Conservation (phyloP, 2,797 vertebrate species). For the Paratrypauchen microcephalus region DNA sequence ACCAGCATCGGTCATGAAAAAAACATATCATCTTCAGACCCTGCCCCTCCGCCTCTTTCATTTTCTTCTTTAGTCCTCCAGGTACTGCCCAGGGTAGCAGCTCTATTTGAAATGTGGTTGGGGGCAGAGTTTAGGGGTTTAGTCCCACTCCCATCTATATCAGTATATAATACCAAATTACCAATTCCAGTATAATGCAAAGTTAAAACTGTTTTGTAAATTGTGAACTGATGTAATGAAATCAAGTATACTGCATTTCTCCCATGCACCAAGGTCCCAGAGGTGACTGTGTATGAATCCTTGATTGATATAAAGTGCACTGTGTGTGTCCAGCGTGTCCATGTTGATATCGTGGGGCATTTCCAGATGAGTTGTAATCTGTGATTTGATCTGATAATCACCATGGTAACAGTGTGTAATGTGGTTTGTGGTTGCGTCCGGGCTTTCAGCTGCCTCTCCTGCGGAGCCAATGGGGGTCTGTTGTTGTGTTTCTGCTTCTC, state of each 20-base stretch:
- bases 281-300: neutral
- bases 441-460: slow-evolving; percentile 34
- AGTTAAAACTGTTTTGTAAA: no score
- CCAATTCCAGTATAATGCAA: neutral
- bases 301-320: neutral
- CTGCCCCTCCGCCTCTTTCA: no score
- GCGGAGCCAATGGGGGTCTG: slow-evolving; percentile 31
- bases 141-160: neutral
- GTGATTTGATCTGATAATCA: slow-evolving; percentile 63
- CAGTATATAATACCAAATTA: neutral
- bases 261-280: neutral
- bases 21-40: no score
- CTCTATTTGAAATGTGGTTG: no score
- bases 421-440: slow-evolving; percentile 38
- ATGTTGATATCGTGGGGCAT: slow-evolving; percentile 38
- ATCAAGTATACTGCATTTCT: neutral
- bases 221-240: no score
- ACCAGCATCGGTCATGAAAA: no score
- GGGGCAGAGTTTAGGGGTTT: neutral
- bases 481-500: slow-evolving; percentile 37
- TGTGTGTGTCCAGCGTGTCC: slow-evolving; percentile 15
- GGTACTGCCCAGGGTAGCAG: no score
- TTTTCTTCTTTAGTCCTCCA: no score
- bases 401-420: slow-evolving; percentile 68
- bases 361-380: slow-evolving; percentile 55